phyloP scores from a whole-genome alignment of 2,797 vertebrate genomes.

The Cuniculus paca region DNA sequence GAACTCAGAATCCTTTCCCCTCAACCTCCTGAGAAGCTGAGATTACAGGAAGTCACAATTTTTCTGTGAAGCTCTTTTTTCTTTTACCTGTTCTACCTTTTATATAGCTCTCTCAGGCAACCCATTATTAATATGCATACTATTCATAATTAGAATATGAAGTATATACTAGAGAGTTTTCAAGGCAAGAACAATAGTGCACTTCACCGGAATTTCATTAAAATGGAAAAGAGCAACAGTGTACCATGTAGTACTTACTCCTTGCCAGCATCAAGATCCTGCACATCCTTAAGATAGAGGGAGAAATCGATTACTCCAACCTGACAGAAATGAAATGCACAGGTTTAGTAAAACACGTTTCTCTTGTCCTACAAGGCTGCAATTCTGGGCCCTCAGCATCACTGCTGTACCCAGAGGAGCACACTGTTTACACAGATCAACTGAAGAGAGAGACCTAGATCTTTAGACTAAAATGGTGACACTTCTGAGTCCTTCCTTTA shows the following conservation, averaged over 20 bases:
- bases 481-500: not conserved
- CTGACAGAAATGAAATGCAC: constrained; percentile 87
- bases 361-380: not conserved
- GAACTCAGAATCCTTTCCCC: not conserved
- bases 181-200: not conserved
- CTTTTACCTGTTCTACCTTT: not conserved
- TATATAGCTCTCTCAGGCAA: not conserved
- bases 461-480: not conserved
- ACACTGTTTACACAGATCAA: not conserved
- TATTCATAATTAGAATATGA: constrained; percentile 1
- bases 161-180: not conserved
- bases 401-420: not conserved
- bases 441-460: not conserved
- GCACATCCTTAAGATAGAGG: constrained; percentile 96
- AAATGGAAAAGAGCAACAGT: not conserved
- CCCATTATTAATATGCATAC: not conserved
- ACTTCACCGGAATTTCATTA: not conserved
- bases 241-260: constrained; percentile 90
- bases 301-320: constrained; percentile 99
- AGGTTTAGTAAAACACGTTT: constrained; percentile 17
- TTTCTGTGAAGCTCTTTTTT: not conserved
- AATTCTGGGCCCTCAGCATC: not conserved
- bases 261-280: constrained; percentile 90
- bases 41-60: not conserved
- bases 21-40: not conserved